A percentile compares a stretch with the other conserved stretches of the same genome.
These are phyloP conservation scores for Stigmatopora argus DNA, from an alignment of 2,113 vertebrate species.

Conservation along the genomic window DNA sequence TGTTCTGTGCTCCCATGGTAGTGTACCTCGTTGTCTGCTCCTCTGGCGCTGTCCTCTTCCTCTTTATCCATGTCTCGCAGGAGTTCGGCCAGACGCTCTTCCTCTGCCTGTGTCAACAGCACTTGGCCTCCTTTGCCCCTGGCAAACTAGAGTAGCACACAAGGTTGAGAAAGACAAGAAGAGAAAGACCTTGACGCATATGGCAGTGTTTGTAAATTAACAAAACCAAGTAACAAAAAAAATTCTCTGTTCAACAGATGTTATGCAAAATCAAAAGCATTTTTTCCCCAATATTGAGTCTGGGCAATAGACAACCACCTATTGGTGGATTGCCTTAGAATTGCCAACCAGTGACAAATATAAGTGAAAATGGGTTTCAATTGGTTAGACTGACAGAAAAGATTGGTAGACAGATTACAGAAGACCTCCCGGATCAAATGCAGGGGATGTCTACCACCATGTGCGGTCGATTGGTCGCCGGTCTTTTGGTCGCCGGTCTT, in stretches of 20 bases:
- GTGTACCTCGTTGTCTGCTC: slow-evolving; percentile 48
- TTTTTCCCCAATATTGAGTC: background rate
- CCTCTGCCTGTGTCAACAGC: slow-evolving; percentile 77
- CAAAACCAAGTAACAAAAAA: background rate
- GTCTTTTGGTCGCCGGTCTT: no score
- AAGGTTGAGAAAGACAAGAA: slow-evolving; percentile 4
- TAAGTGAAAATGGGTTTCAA: background rate
- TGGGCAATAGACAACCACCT: no score
- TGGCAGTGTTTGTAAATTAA: background rate
- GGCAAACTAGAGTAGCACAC: slow-evolving; percentile 71
- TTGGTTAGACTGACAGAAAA: background rate
- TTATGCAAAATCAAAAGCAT: background rate
- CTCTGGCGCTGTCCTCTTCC: slow-evolving; percentile 65
- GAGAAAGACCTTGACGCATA: slow-evolving; percentile 10
- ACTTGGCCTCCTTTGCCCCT: slow-evolving; percentile 69
- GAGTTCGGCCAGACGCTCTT: slow-evolving; percentile 76
- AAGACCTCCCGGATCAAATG: no score
- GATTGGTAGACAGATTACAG: background rate
- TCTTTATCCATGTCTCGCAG: slow-evolving; percentile 72
- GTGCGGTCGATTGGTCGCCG: no score
- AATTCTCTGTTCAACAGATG: background rate
- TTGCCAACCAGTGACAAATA: no score
- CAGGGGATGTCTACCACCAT: no score
- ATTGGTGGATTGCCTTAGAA: no score
- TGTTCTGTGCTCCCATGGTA: slow-evolving; percentile 41